phyloP scores from a whole-genome alignment of 1,140 invertebrate genomes.

The Schlechtendalia chinensis region DNA sequence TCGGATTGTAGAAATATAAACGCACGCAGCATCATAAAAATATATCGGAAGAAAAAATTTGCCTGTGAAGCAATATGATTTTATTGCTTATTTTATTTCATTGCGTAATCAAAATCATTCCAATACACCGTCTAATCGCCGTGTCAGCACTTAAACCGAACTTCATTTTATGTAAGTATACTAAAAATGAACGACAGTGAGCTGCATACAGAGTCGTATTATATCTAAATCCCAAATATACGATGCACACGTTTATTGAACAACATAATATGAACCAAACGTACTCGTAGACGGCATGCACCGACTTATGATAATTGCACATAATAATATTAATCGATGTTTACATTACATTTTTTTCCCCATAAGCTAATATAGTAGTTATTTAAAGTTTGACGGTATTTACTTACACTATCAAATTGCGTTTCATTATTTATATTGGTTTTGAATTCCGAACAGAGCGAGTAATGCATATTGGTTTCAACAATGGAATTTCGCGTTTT shows the following conservation, averaged over 20 bases:
- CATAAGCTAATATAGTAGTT: too few species aligned
- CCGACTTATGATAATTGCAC: too few species aligned
- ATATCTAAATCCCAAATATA: background rate
- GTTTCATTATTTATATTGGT: too few species aligned
- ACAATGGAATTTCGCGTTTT: too few species aligned
- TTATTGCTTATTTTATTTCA: conserved; percentile 23
- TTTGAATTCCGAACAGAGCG: too few species aligned
- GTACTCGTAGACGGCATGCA: too few species aligned
- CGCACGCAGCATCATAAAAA: conserved; percentile 19
- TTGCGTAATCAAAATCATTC: conserved; percentile 17
- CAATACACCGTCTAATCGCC: conserved; percentile 10
- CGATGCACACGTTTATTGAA: background rate
- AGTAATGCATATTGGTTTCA: too few species aligned
- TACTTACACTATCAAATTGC: too few species aligned
- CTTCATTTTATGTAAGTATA: conserved; percentile 4
- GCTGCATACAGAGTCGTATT: background rate
- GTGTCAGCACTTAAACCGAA: background rate
- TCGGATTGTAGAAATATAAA: conserved; percentile 18
- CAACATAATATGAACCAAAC: background rate
- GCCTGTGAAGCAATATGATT: conserved; percentile 36
- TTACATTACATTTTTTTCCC: too few species aligned
- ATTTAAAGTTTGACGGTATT: too few species aligned
- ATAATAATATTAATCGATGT: too few species aligned
- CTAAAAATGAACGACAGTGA: background rate
- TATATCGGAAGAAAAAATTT: conserved; percentile 32